phyloP scores from a whole-genome alignment of 1,140 invertebrate species.

The Ridgeia piscesae region DNA sequence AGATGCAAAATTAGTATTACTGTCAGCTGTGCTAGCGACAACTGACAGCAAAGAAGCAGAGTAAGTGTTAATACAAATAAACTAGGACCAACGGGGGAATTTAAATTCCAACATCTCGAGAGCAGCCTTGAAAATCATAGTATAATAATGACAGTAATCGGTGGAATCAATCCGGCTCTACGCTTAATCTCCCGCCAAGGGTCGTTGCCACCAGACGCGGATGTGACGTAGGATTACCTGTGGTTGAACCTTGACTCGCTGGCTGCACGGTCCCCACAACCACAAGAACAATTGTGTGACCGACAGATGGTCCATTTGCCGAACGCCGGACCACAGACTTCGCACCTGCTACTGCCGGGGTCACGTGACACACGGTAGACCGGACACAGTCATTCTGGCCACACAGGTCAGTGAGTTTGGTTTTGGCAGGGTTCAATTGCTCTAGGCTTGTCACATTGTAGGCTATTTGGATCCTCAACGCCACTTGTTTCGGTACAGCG shows the following conservation, averaged over 20 bases:
- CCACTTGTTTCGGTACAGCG: background rate
- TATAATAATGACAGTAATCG: too few species aligned
- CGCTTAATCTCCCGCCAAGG: too few species aligned
- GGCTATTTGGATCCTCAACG: background rate
- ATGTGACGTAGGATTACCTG: background rate
- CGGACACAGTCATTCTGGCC: background rate
- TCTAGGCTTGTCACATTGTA: background rate
- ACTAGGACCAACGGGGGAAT: too few species aligned
- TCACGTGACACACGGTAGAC: background rate
- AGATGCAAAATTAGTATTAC: background rate
- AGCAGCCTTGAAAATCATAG: too few species aligned
- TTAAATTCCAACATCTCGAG: too few species aligned
- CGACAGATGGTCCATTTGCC: background rate
- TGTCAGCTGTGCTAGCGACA: background rate
- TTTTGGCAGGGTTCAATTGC: background rate
- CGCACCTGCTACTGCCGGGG: background rate
- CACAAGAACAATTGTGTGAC: background rate
- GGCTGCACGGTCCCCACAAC: background rate
- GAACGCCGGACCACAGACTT: background rate
- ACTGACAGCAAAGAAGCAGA: too few species aligned
- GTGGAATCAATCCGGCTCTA: too few species aligned
- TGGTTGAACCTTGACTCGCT: background rate
- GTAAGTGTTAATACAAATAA: too few species aligned
- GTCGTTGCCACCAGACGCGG: too few species aligned
- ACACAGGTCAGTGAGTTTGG: background rate